Base-by-base conservation (phyloP, 2,888 invertebrate species). In the Beris chalybata region DNA sequence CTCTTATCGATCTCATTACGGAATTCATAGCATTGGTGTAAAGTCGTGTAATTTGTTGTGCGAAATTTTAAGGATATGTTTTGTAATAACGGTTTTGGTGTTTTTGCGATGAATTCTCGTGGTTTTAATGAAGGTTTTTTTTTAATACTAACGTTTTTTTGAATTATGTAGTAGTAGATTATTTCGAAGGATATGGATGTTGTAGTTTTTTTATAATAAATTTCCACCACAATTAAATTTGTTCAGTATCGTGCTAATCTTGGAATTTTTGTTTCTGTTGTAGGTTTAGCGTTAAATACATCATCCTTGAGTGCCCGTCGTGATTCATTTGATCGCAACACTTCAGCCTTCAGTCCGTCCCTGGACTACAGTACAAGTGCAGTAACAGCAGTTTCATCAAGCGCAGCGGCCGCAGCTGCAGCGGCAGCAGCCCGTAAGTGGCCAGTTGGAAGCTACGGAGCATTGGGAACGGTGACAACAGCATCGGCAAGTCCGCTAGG, bases 251-350 rank as follows among this genome's bases (percentile, higher is more conserved):
- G n/a, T 22, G 3, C 22, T 38, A 38, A 38, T 38, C 38, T 38
- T 38, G 5, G 5, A 38, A 38, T 3, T 38, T 38, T 38, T 55
- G n/a, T 13, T 11, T 15, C 4, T 66, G 11, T 59, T 70, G 0
- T 78, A 85, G 87, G 87, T 76, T 81, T 88, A 72, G 86, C 86
- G 69, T 81, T 87, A 74, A 87, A 84, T 79, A 86, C 86, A 72
- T 83, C 82, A 71, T 86, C 88, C 66, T 84, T 87, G 74, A 85
- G 86, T 69, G 89, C 89, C 67, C 84, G 91, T 73, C 84, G 91
- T 70, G 92, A 92, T 79, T 91, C 91, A 31, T 89, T 90, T 81
- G 89, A 90, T 77, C 84, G 90, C 72, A 89, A 88, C 76, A 89
- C 89, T 73, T 89, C 89, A 67, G 89, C 89, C 71, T 89, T 89